phyloP scores from a whole-genome alignment of 2,113 vertebrate genomes.

The Hemibagrus wyckioides region DNA sequence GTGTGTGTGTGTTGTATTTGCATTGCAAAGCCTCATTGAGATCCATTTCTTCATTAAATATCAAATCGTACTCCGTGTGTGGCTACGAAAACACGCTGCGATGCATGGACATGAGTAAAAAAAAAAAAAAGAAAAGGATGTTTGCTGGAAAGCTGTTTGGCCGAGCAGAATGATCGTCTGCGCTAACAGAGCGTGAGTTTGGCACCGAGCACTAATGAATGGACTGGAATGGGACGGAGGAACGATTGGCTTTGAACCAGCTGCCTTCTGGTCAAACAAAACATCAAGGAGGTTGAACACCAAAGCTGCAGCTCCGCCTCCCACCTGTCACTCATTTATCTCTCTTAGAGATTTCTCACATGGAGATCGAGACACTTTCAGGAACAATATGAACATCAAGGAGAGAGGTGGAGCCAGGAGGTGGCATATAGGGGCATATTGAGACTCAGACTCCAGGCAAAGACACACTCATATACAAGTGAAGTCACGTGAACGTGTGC shows the following conservation, averaged over 20 bases:
- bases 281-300: constrained; percentile 46
- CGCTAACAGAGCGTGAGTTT: constrained; percentile 27
- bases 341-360: neutral
- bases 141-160: constrained; percentile 40
- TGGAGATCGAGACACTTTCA: neutral
- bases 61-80: constrained; percentile 20
- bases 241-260: constrained; percentile 57
- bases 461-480: no score
- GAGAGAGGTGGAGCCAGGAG: neutral
- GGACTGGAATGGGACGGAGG: constrained; percentile 36
- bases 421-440: neutral
- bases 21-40: constrained; percentile 40
- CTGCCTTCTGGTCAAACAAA: constrained; percentile 51
- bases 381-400: neutral
- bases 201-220: constrained; percentile 27
- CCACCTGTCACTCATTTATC: constrained; percentile 35
- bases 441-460: no score
- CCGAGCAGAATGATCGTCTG: constrained; percentile 30
- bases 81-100: constrained; percentile 36
- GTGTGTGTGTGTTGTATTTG: constrained; percentile 28
- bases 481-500: no score
- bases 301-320: constrained; percentile 17
- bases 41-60: constrained; percentile 39
- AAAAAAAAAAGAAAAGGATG: constrained; percentile 35
- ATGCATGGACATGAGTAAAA: constrained; percentile 14